These are phyloP conservation scores for Odontocerum albicorne DNA, from an alignment of 2,888 invertebrate genomes.

Conservation along the genomic window DNA sequence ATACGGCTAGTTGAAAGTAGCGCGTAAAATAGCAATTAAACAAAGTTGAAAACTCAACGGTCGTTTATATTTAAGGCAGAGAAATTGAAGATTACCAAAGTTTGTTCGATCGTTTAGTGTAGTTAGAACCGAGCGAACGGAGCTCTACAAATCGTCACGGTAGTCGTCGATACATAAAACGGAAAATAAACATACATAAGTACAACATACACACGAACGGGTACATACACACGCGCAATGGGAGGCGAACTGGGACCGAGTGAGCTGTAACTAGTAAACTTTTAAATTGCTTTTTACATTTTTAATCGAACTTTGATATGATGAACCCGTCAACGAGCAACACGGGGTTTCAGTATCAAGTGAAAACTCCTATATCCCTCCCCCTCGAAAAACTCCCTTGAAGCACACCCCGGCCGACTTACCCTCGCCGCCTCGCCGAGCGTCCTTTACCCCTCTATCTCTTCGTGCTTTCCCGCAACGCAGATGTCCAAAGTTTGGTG, in stretches of 20 bases:
- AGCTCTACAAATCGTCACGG: too few species aligned
- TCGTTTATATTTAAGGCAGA: too few species aligned
- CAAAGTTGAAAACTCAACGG: too few species aligned
- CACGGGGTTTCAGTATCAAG: constrained; percentile 28
- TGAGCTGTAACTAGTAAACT: constrained; percentile 36
- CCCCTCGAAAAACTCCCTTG: too few species aligned
- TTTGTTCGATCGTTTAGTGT: too few species aligned
- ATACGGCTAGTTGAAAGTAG: too few species aligned
- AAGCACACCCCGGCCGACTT: too few species aligned
- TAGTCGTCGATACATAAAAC: background rate
- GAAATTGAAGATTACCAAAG: too few species aligned
- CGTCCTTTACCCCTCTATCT: background rate
- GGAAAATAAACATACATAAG: background rate
- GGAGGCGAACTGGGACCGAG: constrained; percentile 18
- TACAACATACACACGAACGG: background rate
- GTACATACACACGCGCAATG: background rate
- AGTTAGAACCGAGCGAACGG: too few species aligned
- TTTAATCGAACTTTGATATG: constrained; percentile 38
- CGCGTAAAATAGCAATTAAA: too few species aligned
- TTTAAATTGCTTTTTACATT: constrained; percentile 38
- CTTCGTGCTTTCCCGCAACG: constrained; percentile 9
- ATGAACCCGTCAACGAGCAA: constrained; percentile 35
- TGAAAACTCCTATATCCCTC: too few species aligned
- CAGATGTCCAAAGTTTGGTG: constrained; percentile 6
- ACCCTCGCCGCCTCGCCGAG: background rate